Evolutionary conservation across 2,888 invertebrate genomes (phyloP).

Genomic region (Gari tellinella): DNA sequence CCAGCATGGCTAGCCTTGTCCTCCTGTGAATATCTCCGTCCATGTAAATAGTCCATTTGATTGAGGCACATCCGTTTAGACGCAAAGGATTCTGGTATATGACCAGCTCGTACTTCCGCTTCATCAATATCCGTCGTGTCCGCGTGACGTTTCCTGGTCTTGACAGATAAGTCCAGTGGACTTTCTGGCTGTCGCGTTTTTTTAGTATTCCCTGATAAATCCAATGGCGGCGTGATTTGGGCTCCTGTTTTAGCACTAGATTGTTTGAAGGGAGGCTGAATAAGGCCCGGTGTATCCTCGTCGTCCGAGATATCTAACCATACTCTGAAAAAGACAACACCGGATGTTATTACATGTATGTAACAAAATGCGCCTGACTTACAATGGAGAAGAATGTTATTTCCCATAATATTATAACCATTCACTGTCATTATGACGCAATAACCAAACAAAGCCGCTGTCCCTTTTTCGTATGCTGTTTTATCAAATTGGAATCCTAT

Average conservation of each 20-base stretch:
- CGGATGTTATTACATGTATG: too few species aligned
- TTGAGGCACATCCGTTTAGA: conserved; percentile 38
- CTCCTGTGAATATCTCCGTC: too few species aligned
- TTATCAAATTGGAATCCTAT: too few species aligned
- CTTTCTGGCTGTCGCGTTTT: conserved; percentile 62
- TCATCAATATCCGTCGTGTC: conserved; percentile 62
- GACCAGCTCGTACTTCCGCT: conserved; percentile 14
- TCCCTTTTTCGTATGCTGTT: too few species aligned
- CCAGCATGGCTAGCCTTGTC: too few species aligned
- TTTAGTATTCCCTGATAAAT: conserved; percentile 54
- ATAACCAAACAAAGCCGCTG: too few species aligned
- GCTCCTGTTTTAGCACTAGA: conserved; percentile 12
- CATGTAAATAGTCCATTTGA: too few species aligned
- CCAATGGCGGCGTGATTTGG: conserved; percentile 58
- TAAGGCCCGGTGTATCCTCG: conserved; percentile 35
- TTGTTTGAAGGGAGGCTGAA: conserved; percentile 21
- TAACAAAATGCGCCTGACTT: too few species aligned
- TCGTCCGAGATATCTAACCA: conserved; percentile 50
- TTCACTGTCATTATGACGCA: too few species aligned
- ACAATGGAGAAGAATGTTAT: too few species aligned
- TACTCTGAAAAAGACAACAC: conserved; percentile 38
- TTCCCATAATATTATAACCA: too few species aligned
- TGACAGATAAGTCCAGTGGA: conserved; percentile 72
- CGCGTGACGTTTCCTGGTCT: conserved; percentile 68
- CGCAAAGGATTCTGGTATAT: conserved; percentile 15